phyloP scores from a whole-genome alignment of 2,888 invertebrate genomes.

The Nebria salina region DNA sequence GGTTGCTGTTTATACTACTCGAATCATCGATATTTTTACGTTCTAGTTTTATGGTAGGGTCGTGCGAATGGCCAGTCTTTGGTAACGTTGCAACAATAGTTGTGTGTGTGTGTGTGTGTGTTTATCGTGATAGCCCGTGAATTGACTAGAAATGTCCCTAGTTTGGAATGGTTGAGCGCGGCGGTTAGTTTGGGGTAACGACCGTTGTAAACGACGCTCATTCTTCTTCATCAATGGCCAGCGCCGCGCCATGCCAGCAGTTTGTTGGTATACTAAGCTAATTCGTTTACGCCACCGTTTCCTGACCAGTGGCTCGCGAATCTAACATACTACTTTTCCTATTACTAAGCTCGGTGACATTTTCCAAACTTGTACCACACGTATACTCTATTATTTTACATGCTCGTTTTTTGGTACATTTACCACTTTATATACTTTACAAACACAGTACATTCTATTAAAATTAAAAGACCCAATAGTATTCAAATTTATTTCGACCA shows the following conservation, averaged over 20 bases:
- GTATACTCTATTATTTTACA: not conserved
- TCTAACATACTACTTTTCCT: not conserved
- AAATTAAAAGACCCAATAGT: too few species aligned
- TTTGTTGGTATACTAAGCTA: slow-evolving; percentile 14
- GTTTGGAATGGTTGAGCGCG: not conserved
- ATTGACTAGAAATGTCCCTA: slow-evolving; percentile 20
- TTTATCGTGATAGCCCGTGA: slow-evolving; percentile 11
- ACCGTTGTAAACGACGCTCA: slow-evolving; percentile 39
- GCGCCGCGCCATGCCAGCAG: not conserved
- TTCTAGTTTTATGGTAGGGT: slow-evolving; percentile 18
- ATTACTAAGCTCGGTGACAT: not conserved
- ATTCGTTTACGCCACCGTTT: slow-evolving; percentile 13
- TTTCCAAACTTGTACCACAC: not conserved
- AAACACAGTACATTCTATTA: too few species aligned
- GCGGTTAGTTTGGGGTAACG: slow-evolving; percentile 21
- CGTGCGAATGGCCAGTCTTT: not conserved
- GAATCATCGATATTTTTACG: slow-evolving; percentile 45
- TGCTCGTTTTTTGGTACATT: not conserved
- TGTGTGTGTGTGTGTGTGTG: not conserved
- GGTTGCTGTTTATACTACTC: slow-evolving; percentile 27
- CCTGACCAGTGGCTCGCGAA: slow-evolving; percentile 19
- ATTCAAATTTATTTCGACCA: too few species aligned
- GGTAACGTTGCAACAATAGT: slow-evolving; percentile 1
- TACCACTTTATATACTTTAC: not conserved
- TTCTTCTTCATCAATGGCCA: slow-evolving; percentile 40